Evolutionary conservation across 2,797 vertebrate species (phyloP).

Genomic region (Buceros bicornis): DNA sequence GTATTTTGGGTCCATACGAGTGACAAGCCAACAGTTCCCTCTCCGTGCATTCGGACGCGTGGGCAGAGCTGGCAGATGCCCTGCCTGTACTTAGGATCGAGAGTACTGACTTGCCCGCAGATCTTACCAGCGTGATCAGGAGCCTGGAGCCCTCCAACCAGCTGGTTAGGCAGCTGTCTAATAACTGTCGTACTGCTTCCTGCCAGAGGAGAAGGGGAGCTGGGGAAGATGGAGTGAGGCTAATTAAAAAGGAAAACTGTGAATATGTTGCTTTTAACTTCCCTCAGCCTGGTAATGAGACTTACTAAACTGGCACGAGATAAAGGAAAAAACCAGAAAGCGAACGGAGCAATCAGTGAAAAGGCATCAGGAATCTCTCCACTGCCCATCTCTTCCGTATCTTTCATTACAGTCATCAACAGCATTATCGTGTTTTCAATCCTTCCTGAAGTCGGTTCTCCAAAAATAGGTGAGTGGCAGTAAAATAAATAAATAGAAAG

Average conservation of each 20-base stretch:
- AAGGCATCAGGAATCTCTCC: neutral
- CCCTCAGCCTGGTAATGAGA: neutral
- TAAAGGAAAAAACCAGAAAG: constrained; percentile 6
- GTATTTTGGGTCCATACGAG: constrained; percentile 7
- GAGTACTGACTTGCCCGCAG: neutral
- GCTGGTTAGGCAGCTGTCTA: constrained; percentile 61
- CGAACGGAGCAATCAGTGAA: neutral
- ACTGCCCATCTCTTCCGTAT: neutral
- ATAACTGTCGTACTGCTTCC: constrained; percentile 49
- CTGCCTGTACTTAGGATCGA: constrained; percentile 16
- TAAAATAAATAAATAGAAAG: neutral
- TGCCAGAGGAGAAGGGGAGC: constrained; percentile 26
- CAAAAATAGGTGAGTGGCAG: neutral
- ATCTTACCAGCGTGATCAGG: constrained; percentile 31
- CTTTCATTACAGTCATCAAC: neutral
- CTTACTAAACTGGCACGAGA: neutral
- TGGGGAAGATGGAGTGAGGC: constrained; percentile 23
- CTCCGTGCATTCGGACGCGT: neutral
- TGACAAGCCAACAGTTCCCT: neutral
- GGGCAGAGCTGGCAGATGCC: constrained; percentile 39
- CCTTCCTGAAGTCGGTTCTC: neutral
- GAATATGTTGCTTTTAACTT: constrained; percentile 27
- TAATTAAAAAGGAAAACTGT: constrained; percentile 62
- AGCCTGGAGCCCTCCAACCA: constrained; percentile 62
- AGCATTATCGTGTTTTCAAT: neutral